Base-by-base conservation (phyloP, 2,797 vertebrate species). In the Poeciliopsis turneri region DNA sequence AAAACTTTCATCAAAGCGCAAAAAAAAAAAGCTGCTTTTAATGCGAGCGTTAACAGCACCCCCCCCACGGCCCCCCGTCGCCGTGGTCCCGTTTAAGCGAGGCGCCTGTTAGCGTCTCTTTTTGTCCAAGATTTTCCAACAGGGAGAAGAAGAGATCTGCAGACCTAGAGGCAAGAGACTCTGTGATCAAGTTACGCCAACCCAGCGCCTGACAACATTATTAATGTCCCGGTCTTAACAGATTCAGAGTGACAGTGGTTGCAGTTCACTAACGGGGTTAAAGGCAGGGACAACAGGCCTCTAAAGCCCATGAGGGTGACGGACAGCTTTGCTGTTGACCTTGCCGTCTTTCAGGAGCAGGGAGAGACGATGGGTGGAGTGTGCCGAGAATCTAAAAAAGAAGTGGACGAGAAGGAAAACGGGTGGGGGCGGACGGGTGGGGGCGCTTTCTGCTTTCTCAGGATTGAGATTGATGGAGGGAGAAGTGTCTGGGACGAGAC, bases 201-300 rank as follows among this genome's bases (percentile, higher is more conserved):
- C 66, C 85, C 83, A 59, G 70, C 15, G 55, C 88, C 90, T 90
- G 92, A 93, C 90, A 91, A 78, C 84, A 55, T 88, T 93, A 92
- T 94, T 94, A 92, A 95, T 87, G 91, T 86, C 43, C 82, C 77
- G 8, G 77, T 77, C 74, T 81, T 61, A 93, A 93, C 90, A 91
- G 84, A 87, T 87, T 89, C 72, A 46, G 80, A 91, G 77, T 90
- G 89, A 92, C 89, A 89, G 88, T 80, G 80, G 83, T 69, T 87
- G 83, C 83, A 82, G 82, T 78, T 82, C 86, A 80, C 55, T 18
- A 76, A 74, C 77, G 23, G 84, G 85, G 90, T 90, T 84, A 90
- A 83, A 90, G 88, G 71, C 75, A 81, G 81, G 87, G 68, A 85
- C 78, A 80, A 83, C 77, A 81, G 30, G 84, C 25, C 41, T 4